These are phyloP conservation scores for Acheta domesticus DNA, from an alignment of 2,888 invertebrate genomes.

Conservation along the genomic window DNA sequence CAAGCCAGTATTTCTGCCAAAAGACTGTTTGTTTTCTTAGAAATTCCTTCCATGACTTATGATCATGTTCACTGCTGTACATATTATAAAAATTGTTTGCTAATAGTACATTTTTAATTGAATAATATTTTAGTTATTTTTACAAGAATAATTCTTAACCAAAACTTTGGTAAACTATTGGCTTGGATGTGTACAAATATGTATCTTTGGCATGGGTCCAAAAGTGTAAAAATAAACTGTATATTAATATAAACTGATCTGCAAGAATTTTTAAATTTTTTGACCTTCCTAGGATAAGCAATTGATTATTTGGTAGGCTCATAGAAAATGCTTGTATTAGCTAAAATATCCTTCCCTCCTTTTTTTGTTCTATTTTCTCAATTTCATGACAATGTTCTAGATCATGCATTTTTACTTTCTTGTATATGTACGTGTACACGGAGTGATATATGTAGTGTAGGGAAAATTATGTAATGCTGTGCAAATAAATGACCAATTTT, in stretches of 20 bases:
- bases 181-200: constrained; percentile 18
- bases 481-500: no score
- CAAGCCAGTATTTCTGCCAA: constrained; percentile 18
- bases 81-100: neutral
- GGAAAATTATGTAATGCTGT: no score
- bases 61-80: neutral
- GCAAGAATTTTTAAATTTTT: no score
- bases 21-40: neutral
- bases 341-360: no score
- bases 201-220: constrained; percentile 11
- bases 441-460: no score
- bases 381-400: no score
- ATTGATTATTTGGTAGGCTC: no score
- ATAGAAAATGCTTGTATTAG: no score
- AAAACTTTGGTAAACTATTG: neutral
- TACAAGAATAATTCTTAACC: neutral
- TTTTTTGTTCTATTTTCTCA: no score
- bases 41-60: neutral
- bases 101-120: neutral
- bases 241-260: neutral
- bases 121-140: neutral
- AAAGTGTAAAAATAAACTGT: constrained; percentile 2
- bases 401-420: no score
- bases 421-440: no score
- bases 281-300: no score